Evolutionary conservation across 2,797 vertebrate genomes (phyloP).

Genomic region (Oryzias sinensis): DNA sequence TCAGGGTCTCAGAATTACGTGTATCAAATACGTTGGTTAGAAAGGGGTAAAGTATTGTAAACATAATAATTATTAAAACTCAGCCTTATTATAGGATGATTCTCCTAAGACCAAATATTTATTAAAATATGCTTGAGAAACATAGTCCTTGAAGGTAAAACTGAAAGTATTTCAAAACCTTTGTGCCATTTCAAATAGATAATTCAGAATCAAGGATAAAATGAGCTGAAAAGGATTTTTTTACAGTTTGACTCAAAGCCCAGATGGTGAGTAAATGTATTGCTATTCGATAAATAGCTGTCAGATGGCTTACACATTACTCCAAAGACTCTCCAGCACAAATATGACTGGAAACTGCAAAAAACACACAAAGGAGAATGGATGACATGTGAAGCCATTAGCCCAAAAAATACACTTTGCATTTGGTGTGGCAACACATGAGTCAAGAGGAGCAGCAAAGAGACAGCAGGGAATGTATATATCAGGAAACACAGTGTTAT

Average conservation of each 20-base stretch:
- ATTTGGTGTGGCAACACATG: constrained; percentile 39
- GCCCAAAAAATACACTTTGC: constrained; percentile 40
- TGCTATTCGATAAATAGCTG: constrained; percentile 52
- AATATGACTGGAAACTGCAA: constrained; percentile 23
- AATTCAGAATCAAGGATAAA: constrained; percentile 18
- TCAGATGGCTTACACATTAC: constrained; percentile 67
- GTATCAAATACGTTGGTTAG: too few relatives aligned
- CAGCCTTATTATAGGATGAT: too few relatives aligned
- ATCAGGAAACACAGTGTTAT: constrained; percentile 41
- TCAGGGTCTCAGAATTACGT: too few relatives aligned
- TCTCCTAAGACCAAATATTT: too few relatives aligned
- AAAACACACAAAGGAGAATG: constrained; percentile 35
- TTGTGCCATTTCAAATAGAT: constrained; percentile 33
- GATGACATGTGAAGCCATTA: constrained; percentile 45
- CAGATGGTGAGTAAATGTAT: constrained; percentile 44
- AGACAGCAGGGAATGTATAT: constrained; percentile 20
- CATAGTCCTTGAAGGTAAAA: not conserved
- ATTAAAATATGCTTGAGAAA: too few relatives aligned
- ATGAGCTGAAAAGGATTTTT: constrained; percentile 37
- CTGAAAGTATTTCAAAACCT: constrained; percentile 17
- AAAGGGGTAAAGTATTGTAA: too few relatives aligned
- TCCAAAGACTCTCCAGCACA: constrained; percentile 40
- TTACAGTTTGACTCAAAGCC: constrained; percentile 55
- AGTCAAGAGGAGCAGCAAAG: constrained; percentile 33
- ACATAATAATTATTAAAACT: too few relatives aligned